These are phyloP conservation scores for Agrotis exclamationis DNA, from an alignment of 2,888 invertebrate genomes.

Conservation along the genomic window DNA sequence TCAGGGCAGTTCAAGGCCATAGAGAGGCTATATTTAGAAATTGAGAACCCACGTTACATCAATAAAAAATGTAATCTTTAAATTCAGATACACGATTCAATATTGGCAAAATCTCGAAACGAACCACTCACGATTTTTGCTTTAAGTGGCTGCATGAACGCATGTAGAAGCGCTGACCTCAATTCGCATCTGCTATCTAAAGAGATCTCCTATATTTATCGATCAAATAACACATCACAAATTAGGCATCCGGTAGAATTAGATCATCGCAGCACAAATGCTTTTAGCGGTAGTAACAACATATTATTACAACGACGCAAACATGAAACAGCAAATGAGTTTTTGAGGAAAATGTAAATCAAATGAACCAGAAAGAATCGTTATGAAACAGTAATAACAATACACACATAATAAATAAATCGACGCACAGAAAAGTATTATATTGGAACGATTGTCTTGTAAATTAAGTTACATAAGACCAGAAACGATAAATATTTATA, in stretches of 20 bases:
- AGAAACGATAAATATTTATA: conserved; percentile 69
- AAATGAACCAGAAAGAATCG: conserved; percentile 37
- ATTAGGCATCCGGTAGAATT: conserved; percentile 67
- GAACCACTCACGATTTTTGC: conserved; percentile 55
- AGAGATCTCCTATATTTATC: conserved; percentile 78
- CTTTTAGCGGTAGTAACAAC: conserved; percentile 28
- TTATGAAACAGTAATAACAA: conserved; percentile 58
- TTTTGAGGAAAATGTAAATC: conserved; percentile 36
- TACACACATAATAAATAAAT: conserved; percentile 47
- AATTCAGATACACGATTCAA: conserved; percentile 38
- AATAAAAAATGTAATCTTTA: conserved; percentile 28
- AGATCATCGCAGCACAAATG: conserved; percentile 47
- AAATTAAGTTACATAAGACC: conserved; percentile 65
- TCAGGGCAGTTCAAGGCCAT: conserved; percentile 70
- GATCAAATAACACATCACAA: conserved; percentile 77
- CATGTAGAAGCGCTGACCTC: conserved; percentile 72
- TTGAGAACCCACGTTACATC: conserved; percentile 21
- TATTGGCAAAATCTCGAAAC: conserved; percentile 53
- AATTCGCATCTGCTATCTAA: conserved; percentile 79
- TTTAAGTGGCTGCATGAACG: conserved; percentile 69
- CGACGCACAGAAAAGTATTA: conserved; percentile 35
- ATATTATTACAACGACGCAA: conserved; percentile 22
- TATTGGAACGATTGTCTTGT: conserved; percentile 56
- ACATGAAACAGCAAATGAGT: conserved; percentile 17
- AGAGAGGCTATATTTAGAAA: conserved; percentile 17